Evolutionary conservation across 2,888 invertebrate species (phyloP), one percentile per base, ranked within the genome.

Genomic region (Chesias legatella): DNA sequence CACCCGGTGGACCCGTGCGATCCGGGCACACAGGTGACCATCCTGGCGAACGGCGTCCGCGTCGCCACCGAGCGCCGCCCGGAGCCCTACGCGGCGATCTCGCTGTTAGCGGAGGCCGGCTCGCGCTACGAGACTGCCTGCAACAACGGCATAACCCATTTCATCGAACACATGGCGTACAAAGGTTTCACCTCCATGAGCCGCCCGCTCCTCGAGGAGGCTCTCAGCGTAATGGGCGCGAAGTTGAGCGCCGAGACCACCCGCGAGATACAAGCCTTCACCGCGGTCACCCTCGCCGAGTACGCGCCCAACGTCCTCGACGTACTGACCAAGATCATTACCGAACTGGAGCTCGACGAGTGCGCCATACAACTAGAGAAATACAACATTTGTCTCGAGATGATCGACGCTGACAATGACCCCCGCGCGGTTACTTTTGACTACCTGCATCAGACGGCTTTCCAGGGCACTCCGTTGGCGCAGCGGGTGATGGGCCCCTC

Each of bases 401-500:
- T 84, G 25, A 17, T 48, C 0, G 78, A 84, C 20, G 48, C 60
- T 2, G 89, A 89, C 21, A 63, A 50, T 0, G 60, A 89, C 38
- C 70, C 75, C 2, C 75, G 73, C 52, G 50, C 55, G 17, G 53
- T 88, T 1, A 47, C 74, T 1, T 86, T 88, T 52, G 88, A 90
- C 48, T 89, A 88, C 56, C 61, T 90, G n/a, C 75, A 83, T 9
- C 72, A 71, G 44, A 68, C 82, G 0, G 90, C 90, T 1, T 90
- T 85, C 49, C 89, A 90, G 55, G 82, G 79, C 6, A 89, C 89
- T 1, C 64, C 77, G 6, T 62, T 90, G 7, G 77, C 61, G 0
- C 76, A 78, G 29, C 60, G 73, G 6, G 67, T 89, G 6, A 72
- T 79, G 10, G 96, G 96, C 2, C 92, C 95, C 0, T 90, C 91